A percentile compares a stretch with the other conserved stretches of the same genome.
These are phyloP conservation scores for Melikaiella ostensackeni DNA, from an alignment of 2,888 invertebrate species.

Conservation along the genomic window DNA sequence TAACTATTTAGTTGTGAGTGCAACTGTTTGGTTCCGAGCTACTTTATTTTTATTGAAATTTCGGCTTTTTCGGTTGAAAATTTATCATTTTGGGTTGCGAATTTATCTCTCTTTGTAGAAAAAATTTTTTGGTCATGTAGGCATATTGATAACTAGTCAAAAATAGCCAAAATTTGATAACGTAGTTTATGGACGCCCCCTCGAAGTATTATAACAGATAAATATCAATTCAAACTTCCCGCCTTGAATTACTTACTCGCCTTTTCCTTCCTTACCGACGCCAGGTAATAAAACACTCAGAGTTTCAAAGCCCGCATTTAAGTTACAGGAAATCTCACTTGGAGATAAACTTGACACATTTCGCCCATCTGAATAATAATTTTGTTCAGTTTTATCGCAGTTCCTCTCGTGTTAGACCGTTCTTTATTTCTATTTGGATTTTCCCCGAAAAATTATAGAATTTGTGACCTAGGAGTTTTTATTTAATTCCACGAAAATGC, in stretches of 20 bases:
- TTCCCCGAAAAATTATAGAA: slow-evolving; percentile 2
- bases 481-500: neutral
- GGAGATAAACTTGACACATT: neutral
- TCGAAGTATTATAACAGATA: neutral
- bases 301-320: neutral
- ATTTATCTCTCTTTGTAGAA: no score
- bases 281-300: neutral
- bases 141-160: no score
- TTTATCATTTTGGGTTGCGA: no score
- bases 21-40: no score
- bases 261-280: neutral
- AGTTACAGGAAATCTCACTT: neutral
- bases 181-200: no score
- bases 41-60: no score
- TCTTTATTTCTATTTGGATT: slow-evolving; percentile 5
- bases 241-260: neutral
- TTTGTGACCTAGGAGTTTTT: neutral
- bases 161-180: no score
- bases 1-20: no score
- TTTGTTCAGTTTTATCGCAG: slow-evolving; percentile 19
- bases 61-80: no score
- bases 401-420: neutral
- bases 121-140: no score
- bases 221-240: neutral
- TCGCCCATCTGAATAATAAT: neutral